Evolutionary conservation across 2,113 vertebrate species (phyloP), one percentile per base, ranked within the genome.

Genomic region (Erpornis zantholeuca): DNA sequence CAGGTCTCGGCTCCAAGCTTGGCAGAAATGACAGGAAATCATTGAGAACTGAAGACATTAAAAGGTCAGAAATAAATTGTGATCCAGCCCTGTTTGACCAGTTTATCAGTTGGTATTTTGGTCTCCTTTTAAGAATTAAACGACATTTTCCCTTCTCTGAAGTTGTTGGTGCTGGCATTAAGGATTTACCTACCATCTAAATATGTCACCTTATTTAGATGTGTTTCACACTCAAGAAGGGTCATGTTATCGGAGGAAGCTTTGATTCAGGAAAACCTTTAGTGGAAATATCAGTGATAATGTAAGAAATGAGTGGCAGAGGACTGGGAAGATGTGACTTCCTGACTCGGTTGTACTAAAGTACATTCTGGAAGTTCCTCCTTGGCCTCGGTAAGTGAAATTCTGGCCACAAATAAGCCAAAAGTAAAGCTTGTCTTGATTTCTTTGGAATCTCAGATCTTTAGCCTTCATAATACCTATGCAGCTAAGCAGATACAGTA

Each of bases 51-150:
- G 97, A 97, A 98, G 97, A 96, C 94, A 66, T 94, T 97, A 97
- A 98, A 98, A 98, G 97, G 98, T 98, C 98, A 98, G 96, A 98
- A 97, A 98, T 97, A 98, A 98, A 98, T 97, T 98, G 97, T 97
- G 97, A 98, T 98, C 97, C 95, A 97, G 96, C 90, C 88, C 93
- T 92, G 84, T 97, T 97, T 98, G 97, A 98, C 97, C 96, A 97
- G 97, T 98, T 98, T 97, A 98, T 97, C 97, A 97, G 96, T 68
- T 91, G 96, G 47, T 97, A 97, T 97, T 97, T 98, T 96, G 91
- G 93, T 97, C 89, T 88, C 44, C 86, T 96, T 96, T 97, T 86
- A 93, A 95, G 92, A 96, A 86, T 68, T 50, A 89, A 93, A 92
- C 14, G 15, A 69, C 63, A 91, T 96, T 97, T 98, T 95, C 76